A percentile compares a stretch with the other conserved stretches of the same genome.
Conservation (phyloP, 2,113 vertebrate species). For the Scophthalmus maximus region DNA sequence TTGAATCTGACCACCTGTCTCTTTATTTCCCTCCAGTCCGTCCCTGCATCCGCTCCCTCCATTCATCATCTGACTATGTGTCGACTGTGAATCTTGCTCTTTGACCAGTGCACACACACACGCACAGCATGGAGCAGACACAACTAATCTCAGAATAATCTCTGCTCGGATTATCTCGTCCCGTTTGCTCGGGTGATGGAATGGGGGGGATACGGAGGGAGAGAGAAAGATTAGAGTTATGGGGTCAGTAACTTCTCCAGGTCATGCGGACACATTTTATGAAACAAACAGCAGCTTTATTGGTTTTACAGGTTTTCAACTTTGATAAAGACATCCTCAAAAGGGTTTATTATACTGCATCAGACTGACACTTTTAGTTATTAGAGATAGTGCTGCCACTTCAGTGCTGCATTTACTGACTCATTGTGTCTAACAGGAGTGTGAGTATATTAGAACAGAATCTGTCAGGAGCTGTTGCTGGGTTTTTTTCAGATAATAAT, state of each 20-base stretch:
- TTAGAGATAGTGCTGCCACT: not conserved
- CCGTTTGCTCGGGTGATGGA: slow-evolving; percentile 39
- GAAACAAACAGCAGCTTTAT: slow-evolving; percentile 13
- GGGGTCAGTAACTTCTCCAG: slow-evolving; percentile 45
- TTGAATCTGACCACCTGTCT: slow-evolving; percentile 40
- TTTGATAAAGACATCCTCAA: slow-evolving; percentile 22
- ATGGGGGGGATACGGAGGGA: slow-evolving; percentile 15
- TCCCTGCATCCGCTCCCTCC: slow-evolving; percentile 9
- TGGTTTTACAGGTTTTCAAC: not conserved
- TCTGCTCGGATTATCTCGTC: slow-evolving; percentile 66
- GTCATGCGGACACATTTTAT: slow-evolving; percentile 22
- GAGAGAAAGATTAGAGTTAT: slow-evolving; percentile 48
- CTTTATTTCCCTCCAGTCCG: slow-evolving; percentile 21
- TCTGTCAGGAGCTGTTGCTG: not conserved
- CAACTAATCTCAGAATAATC: slow-evolving; percentile 75
- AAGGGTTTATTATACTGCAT: not conserved
- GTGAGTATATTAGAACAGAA: not conserved
- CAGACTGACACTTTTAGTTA: slow-evolving; percentile 18
- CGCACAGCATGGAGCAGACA: slow-evolving; percentile 52
- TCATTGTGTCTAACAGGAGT: slow-evolving; percentile 1
- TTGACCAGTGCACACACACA: slow-evolving; percentile 28
- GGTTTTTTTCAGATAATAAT: slow-evolving; percentile 2
- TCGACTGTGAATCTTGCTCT: slow-evolving; percentile 15
- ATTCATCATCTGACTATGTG: slow-evolving; percentile 27
- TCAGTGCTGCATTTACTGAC: not conserved